Evolutionary conservation across 2,113 vertebrate species (phyloP), one percentile per base, ranked within the genome.

Genomic region (Uria aalge): DNA sequence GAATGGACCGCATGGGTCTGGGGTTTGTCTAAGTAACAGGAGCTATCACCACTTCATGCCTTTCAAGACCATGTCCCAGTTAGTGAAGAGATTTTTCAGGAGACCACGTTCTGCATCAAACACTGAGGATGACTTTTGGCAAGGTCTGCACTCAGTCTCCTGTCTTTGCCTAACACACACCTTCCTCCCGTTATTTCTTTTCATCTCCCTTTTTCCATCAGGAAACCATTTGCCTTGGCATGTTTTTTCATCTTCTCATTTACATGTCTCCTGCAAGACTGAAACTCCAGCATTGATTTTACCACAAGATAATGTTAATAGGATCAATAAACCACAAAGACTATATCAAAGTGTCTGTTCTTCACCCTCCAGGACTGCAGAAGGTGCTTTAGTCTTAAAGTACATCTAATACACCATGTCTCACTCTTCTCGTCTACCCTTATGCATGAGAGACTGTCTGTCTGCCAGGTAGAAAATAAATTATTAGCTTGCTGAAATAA

Each of bases 241-340:
- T 97, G 92, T 92, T 97, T 97, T 95, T 97, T 97, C 93, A 93
- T 95, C 96, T 81, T 95, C 96, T 97, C 96, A 96, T 98, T 98
- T 98, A 97, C 95, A 95, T 94, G 97, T 97, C 85, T 97, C 97
- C 97, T 97, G 76, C 88, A 97, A 98, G 97, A 95, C 97, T 79
- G 84, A 97, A 98, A 96, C 94, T 94, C 88, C 79, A 80, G 81
- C 98, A 98, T 98, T 74, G 97, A 98, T 98, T 96, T 97, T 82
- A 94, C 96, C 92, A 92, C 95, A 97, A 98, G 97, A 97, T 97
- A 98, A 98, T 97, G 97, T 97, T 98, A 98, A 98, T 98, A 98
- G 90, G 96, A 98, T 99, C 98, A 89, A 99, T 98, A 98, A 97
- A 64, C 95, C 82, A 48, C 96, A 68, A 97, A 62, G 90, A 97